These are phyloP conservation scores for Zygaena filipendulae DNA, from an alignment of 2,888 invertebrate genomes.

Conservation along the genomic window DNA sequence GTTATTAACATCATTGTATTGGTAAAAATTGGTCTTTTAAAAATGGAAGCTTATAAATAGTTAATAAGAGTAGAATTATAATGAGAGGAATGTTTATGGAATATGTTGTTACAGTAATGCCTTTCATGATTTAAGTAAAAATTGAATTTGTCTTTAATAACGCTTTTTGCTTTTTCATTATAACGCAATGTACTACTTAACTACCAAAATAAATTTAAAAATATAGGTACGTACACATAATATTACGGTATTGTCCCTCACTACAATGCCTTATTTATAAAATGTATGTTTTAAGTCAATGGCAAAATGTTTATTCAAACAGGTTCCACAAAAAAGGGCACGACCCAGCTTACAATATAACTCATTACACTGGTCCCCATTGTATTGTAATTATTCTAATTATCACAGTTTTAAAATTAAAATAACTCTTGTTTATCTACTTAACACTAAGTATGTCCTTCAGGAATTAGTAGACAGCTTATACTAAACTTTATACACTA, in stretches of 20 bases:
- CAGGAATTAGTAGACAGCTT: constrained; percentile 53
- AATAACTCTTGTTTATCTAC: constrained; percentile 41
- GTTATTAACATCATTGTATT: too few relatives aligned
- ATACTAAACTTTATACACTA: constrained; percentile 50
- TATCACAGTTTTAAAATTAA: constrained; percentile 65
- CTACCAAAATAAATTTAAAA: too few relatives aligned
- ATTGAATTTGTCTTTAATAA: too few relatives aligned
- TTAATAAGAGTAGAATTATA: too few relatives aligned
- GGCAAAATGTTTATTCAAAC: constrained; percentile 19
- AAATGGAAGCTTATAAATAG: too few relatives aligned
- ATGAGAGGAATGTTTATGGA: too few relatives aligned
- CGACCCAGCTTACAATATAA: constrained; percentile 22
- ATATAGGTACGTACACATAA: neutral
- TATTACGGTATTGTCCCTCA: neutral
- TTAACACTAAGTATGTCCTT: constrained; percentile 32
- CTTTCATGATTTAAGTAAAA: too few relatives aligned
- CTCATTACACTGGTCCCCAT: constrained; percentile 27
- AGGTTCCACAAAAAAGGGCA: constrained; percentile 12
- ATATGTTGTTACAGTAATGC: too few relatives aligned
- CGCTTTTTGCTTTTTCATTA: too few relatives aligned
- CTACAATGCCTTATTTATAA: too few relatives aligned
- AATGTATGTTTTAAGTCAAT: constrained; percentile 19
- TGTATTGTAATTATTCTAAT: constrained; percentile 48
- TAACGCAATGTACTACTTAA: too few relatives aligned
- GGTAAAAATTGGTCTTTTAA: too few relatives aligned